Conservation (phyloP, 2,113 vertebrate species). For the Pachypanchax playfairii region DNA sequence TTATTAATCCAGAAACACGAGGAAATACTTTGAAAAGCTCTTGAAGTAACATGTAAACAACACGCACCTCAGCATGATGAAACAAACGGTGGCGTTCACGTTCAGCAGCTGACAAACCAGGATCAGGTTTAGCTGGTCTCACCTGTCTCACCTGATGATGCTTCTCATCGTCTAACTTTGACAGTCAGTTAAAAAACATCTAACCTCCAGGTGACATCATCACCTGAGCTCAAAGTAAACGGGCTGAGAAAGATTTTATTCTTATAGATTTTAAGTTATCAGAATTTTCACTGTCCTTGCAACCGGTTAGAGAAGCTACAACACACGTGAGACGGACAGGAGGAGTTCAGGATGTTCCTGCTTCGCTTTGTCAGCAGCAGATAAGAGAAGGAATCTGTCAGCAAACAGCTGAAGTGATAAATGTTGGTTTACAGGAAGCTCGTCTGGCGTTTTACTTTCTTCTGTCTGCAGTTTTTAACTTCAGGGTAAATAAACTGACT, state of each 20-base stretch:
- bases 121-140: slow-evolving; percentile 48
- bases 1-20: no score
- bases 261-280: no score
- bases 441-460: no score
- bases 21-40: no score
- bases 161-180: not conserved
- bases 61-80: no score
- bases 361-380: slow-evolving; percentile 28
- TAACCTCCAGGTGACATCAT: slow-evolving; percentile 1
- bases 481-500: slow-evolving; percentile 16
- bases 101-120: not conserved
- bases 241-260: no score
- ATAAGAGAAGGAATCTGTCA: slow-evolving; percentile 25
- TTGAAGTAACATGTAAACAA: no score
- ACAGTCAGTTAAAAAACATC: slow-evolving; percentile 4
- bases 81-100: not conserved
- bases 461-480: slow-evolving; percentile 1
- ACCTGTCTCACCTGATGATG: slow-evolving; percentile 10
- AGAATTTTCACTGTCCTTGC: no score
- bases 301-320: no score
- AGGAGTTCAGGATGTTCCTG: slow-evolving; percentile 1
- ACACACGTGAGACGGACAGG: no score
- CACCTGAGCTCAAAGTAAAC: not conserved
- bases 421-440: slow-evolving; percentile 7
- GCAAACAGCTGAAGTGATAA: slow-evolving; percentile 28